Percentiles rank a stretch among this genome's conserved stretches.
These are phyloP conservation scores for Opisthocomus hoazin DNA, from an alignment of 2,113 vertebrate genomes.

Conservation along the genomic window DNA sequence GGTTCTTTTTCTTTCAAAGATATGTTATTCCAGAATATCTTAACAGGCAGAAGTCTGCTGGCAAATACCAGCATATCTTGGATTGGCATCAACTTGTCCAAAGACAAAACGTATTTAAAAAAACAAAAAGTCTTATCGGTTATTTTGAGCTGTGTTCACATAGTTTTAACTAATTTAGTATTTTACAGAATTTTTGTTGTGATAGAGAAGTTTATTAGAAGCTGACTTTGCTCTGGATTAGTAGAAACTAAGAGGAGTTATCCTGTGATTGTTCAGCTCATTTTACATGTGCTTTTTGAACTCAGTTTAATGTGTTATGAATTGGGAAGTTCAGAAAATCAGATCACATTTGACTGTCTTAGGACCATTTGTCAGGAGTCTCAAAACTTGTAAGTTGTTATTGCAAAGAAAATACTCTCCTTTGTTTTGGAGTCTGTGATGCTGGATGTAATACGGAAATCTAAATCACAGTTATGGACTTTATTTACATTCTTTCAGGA, in stretches of 20 bases:
- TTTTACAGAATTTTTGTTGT: not conserved
- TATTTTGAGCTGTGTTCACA: not conserved
- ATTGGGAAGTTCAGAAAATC: not conserved
- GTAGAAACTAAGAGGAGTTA: not conserved
- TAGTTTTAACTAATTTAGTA: not conserved
- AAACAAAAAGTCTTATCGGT: not conserved
- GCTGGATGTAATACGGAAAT: not conserved
- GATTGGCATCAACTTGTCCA: not conserved
- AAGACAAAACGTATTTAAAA: not conserved
- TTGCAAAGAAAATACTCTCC: not conserved
- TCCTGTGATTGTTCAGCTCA: not conserved
- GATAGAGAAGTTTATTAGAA: not conserved
- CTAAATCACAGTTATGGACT: not conserved
- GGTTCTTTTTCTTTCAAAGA: not conserved
- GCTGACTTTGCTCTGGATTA: not conserved
- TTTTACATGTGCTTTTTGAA: not conserved
- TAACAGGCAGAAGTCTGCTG: not conserved
- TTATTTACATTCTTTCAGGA: not conserved
- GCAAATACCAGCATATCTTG: not conserved
- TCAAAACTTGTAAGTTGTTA: not conserved
- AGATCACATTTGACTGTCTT: not conserved
- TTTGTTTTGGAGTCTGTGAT: not conserved
- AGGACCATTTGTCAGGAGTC: not conserved
- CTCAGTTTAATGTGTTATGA: not conserved
- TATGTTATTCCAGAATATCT: not conserved